phyloP scores from a whole-genome alignment of 2,797 vertebrate genomes.

The Enteromius viviparus region DNA sequence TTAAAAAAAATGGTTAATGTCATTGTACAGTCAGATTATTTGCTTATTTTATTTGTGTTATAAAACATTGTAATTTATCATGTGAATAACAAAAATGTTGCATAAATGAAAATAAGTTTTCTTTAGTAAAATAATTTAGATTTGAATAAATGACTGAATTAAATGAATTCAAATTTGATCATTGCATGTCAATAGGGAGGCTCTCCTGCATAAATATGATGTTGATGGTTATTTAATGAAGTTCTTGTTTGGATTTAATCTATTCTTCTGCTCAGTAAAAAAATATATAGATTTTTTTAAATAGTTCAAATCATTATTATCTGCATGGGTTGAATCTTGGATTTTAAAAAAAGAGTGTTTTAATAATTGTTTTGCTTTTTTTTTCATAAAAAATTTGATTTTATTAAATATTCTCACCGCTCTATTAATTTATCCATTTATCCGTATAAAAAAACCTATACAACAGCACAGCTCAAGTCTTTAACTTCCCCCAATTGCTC shows the following conservation, averaged over 20 bases:
- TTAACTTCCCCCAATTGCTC: background rate
- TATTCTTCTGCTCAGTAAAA: background rate
- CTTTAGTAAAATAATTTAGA: background rate
- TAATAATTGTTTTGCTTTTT: background rate
- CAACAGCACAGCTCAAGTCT: background rate
- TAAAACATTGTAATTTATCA: background rate
- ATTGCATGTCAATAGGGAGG: background rate
- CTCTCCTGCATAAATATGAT: background rate
- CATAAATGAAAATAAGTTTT: background rate
- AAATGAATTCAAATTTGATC: background rate
- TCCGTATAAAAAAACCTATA: background rate
- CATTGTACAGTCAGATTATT: background rate
- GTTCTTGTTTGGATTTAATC: background rate
- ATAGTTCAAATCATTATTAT: background rate
- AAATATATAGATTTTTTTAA: background rate
- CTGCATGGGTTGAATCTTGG: background rate
- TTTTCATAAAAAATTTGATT: background rate
- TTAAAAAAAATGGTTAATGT: background rate
- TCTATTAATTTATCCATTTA: background rate
- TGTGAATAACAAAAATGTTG: background rate
- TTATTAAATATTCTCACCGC: background rate
- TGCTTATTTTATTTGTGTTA: background rate
- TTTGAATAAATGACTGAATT: background rate
- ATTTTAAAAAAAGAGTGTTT: no score
- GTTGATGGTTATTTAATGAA: background rate